A percentile compares a stretch with the other conserved stretches of the same genome.
Evolutionary conservation across 2,113 vertebrate species (phyloP).

Genomic region (Mystacornis crossleyi): DNA sequence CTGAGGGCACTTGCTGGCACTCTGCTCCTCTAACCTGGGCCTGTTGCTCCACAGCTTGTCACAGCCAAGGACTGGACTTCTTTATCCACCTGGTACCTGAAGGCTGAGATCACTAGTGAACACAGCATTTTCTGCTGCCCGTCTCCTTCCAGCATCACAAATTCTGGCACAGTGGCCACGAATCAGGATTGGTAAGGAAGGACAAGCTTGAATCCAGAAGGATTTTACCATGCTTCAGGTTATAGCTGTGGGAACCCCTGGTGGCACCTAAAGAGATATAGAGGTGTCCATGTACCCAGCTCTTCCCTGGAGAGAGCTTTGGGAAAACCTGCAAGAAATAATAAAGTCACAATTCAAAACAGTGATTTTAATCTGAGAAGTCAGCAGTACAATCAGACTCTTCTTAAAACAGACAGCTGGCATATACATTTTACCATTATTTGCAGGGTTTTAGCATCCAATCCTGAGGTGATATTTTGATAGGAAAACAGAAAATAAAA

Average conservation of each 20-base stretch:
- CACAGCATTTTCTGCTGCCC: background rate
- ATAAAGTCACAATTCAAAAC: background rate
- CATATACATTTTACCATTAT: background rate
- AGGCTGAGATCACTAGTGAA: background rate
- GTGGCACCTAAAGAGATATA: background rate
- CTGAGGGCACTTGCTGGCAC: no score
- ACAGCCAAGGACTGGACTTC: background rate
- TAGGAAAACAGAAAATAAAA: background rate
- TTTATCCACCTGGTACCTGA: background rate
- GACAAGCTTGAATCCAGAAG: background rate
- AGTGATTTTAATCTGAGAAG: background rate
- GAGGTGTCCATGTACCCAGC: background rate
- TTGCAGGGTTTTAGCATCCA: background rate
- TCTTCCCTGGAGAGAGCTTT: background rate
- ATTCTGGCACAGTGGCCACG: no score
- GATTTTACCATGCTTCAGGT: background rate
- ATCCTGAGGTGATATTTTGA: background rate
- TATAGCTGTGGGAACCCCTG: background rate
- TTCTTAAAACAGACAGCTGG: background rate
- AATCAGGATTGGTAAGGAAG: background rate
- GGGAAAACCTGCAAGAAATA: background rate
- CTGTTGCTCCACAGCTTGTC: rapidly evolving
- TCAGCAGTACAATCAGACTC: background rate
- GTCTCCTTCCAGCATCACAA: background rate
- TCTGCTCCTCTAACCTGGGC: no score